These are phyloP conservation scores for Lamellibrachia luymesi DNA, from an alignment of 1,140 invertebrate species.

Conservation along the genomic window DNA sequence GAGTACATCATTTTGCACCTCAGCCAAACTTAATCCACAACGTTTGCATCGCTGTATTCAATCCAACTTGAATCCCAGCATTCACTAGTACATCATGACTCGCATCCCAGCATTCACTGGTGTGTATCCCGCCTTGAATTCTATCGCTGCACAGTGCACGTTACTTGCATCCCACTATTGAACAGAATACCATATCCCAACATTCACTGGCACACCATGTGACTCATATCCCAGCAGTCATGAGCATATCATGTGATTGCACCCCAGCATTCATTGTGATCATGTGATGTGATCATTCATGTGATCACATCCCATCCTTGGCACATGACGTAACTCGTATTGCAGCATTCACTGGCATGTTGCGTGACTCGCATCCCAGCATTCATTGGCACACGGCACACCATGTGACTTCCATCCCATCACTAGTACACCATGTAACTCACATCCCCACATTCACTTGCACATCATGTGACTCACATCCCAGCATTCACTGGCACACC, in stretches of 20 bases:
- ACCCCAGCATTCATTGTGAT: neutral
- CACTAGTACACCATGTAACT: neutral
- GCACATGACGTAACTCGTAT: neutral
- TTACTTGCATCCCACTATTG: neutral
- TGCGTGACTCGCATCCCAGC: neutral
- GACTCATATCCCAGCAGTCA: neutral
- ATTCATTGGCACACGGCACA: neutral
- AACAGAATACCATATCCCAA: neutral
- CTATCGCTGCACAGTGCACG: too few relatives aligned
- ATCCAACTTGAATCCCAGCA: neutral
- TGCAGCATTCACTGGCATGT: neutral
- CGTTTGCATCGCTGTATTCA: neutral
- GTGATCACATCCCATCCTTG: neutral
- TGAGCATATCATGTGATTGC: neutral
- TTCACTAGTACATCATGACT: neutral
- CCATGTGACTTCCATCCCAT: neutral
- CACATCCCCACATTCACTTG: neutral
- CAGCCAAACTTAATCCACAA: neutral
- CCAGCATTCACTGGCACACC: neutral
- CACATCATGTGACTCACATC: neutral
- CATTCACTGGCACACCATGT: neutral
- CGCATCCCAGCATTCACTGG: neutral
- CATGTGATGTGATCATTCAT: too few relatives aligned
- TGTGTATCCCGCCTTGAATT: too few relatives aligned
- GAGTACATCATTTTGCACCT: neutral